phyloP scores from a whole-genome alignment of 1,140 invertebrate genomes.

The Meteorus sp. region DNA sequence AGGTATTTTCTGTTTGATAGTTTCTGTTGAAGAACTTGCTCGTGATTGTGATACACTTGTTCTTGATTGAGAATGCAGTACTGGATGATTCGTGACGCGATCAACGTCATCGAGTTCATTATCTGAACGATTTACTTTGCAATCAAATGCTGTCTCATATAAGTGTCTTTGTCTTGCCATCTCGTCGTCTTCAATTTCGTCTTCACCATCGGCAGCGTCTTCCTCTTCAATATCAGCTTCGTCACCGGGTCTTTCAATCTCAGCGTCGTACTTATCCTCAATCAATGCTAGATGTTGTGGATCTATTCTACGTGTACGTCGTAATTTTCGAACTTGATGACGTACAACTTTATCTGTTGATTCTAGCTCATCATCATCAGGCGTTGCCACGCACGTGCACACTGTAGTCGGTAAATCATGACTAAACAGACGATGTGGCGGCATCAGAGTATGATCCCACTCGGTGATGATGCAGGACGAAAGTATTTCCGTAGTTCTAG shows the following conservation, averaged over 20 bases:
- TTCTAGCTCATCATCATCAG: constrained; percentile 63
- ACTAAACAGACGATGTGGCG: constrained; percentile 54
- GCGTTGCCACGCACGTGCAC: constrained; percentile 67
- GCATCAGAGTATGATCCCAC: constrained; percentile 59
- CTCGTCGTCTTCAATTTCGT: constrained; percentile 63
- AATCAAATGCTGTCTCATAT: constrained; percentile 88
- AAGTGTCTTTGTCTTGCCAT: constrained; percentile 75
- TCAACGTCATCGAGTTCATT: constrained; percentile 81
- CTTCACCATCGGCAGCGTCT: constrained; percentile 56
- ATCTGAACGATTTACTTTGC: constrained; percentile 78
- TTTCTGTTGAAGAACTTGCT: constrained; percentile 49
- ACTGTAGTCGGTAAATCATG: constrained; percentile 59
- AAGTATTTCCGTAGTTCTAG: constrained; percentile 42
- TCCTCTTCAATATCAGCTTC: constrained; percentile 46
- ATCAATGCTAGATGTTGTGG: constrained; percentile 46
- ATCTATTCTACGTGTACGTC: constrained; percentile 53
- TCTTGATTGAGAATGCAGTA: constrained; percentile 64
- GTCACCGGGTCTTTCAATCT: constrained; percentile 31
- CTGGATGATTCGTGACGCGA: constrained; percentile 77
- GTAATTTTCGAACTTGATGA: constrained; percentile 51
- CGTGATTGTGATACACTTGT: constrained; percentile 38
- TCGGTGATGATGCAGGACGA: constrained; percentile 55
- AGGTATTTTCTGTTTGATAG: constrained; percentile 39
- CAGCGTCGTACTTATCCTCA: constrained; percentile 40
- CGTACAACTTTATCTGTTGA: constrained; percentile 58